Evolutionary conservation across 1,140 invertebrate species (phyloP).

Genomic region (Pemphigus obesinymphae): DNA sequence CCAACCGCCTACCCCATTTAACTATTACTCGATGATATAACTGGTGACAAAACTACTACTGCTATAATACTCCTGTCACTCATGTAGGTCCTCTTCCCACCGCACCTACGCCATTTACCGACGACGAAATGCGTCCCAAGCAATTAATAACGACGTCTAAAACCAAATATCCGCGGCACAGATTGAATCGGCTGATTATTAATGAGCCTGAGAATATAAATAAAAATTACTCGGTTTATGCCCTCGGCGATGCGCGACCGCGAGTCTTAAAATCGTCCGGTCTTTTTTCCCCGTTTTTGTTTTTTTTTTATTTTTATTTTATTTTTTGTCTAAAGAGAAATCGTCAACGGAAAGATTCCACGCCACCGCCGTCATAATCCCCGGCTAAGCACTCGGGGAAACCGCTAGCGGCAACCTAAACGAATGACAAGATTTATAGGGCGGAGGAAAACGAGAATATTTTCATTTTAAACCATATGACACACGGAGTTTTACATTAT

Average conservation of each 20-base stretch:
- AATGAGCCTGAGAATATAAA: slow-evolving; percentile 11
- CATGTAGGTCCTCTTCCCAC: background rate
- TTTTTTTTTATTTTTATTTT: background rate
- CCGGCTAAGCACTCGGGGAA: slow-evolving; percentile 19
- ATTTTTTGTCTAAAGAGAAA: background rate
- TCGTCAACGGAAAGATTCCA: background rate
- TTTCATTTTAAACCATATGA: slow-evolving; percentile 36
- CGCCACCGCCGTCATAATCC: slow-evolving; percentile 7
- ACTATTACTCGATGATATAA: no score
- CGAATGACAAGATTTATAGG: slow-evolving; percentile 37
- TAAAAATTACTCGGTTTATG: background rate
- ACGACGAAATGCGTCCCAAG: background rate
- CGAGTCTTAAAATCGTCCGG: slow-evolving; percentile 18
- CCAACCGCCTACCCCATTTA: no score
- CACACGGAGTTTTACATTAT: background rate
- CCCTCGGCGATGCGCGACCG: background rate
- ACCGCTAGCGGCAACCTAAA: slow-evolving; percentile 9
- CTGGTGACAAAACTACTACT: background rate
- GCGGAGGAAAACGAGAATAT: slow-evolving; percentile 17
- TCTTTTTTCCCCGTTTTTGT: background rate
- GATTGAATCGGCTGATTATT: slow-evolving; percentile 31
- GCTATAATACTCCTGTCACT: background rate
- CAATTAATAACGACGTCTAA: slow-evolving; percentile 6
- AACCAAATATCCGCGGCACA: background rate
- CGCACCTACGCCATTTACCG: background rate